Evolutionary conservation across 2,888 invertebrate species (phyloP), one percentile per base, ranked within the genome.

Genomic region (Leucophenga montana): DNA sequence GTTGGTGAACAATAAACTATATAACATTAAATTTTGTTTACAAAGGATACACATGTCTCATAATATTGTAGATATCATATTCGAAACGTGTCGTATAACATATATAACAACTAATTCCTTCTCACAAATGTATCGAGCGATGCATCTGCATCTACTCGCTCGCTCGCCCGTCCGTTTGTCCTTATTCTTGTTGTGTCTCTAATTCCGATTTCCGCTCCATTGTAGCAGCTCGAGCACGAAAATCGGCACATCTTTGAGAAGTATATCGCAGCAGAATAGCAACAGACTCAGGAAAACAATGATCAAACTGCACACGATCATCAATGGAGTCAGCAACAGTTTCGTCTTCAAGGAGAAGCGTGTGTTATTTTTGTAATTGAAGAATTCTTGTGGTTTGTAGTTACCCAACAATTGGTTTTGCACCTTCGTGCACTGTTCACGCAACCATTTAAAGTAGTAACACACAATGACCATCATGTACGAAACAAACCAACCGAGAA

Each of bases 391-490:
- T 9, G 86, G 69, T 54, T 80, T 80, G 20, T 68, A 22, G 4
- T 76, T 75, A 6, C 83, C 86, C 5, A 86, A 73, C 6, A 81
- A 72, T 39, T 76, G 73, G 8, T 66, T 62, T 9, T 86, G 79
- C 62, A 85, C 18, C 16, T 73, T 75, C n/a, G 74, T 33, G 13
- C 78, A 75, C 72, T 80, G 80, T 0, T 33, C 46, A 27, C 78
- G 79, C 0, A 86, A 75, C 85, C 83, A 86, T 67, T 67, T 73
- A 3, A 82, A 80, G 68, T 77, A 85, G 66, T 79, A 75, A 74
- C 80, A 77, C 0, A 84, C 31, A 14, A 77, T 78, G 14, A 75
- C 77, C 1, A 85, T 61, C n/a, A 73, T 14, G 59, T 80, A 79
- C 20, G 87, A 87, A 0, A 77, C 54, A 3, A 84, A 11, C 18